These are phyloP conservation scores for Emmelina monodactyla DNA, from an alignment of 2,888 invertebrate species.

Conservation along the genomic window DNA sequence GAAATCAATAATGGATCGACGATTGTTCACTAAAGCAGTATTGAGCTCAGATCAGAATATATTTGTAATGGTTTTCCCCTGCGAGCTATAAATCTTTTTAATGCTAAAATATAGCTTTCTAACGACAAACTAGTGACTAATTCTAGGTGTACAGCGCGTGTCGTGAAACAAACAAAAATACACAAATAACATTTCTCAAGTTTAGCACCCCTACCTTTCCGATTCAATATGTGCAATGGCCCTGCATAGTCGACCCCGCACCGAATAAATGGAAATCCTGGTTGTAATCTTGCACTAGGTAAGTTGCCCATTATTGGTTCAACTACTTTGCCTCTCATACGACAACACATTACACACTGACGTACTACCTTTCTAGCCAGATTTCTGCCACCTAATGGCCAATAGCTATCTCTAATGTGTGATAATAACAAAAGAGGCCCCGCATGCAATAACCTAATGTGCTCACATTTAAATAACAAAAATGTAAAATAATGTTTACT, in stretches of 20 bases:
- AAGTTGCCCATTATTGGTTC: too few relatives aligned
- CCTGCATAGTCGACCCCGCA: conserved; percentile 5
- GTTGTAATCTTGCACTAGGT: too few relatives aligned
- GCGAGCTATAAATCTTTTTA: conserved; percentile 14
- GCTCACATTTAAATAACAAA: too few relatives aligned
- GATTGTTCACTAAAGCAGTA: background rate
- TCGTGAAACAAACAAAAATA: conserved; percentile 13
- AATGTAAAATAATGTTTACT: too few relatives aligned
- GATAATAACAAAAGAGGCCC: too few relatives aligned
- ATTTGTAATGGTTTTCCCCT: conserved; percentile 13
- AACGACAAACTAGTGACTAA: conserved; percentile 11
- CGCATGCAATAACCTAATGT: too few relatives aligned
- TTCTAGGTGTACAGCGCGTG: conserved; percentile 14
- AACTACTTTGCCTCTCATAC: too few relatives aligned
- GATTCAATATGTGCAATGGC: background rate
- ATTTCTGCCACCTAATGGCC: too few relatives aligned
- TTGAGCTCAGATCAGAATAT: conserved; percentile 14
- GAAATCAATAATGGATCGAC: background rate
- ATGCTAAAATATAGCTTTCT: conserved; percentile 11
- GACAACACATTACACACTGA: too few relatives aligned
- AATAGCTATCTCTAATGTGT: too few relatives aligned
- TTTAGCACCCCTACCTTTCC: conserved; percentile 1
- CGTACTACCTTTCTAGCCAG: too few relatives aligned
- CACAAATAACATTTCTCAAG: conserved; percentile 6
- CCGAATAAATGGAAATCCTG: too few relatives aligned